Evolutionary conservation across 2,888 invertebrate species (phyloP).

Genomic region (Melieria picta): DNA sequence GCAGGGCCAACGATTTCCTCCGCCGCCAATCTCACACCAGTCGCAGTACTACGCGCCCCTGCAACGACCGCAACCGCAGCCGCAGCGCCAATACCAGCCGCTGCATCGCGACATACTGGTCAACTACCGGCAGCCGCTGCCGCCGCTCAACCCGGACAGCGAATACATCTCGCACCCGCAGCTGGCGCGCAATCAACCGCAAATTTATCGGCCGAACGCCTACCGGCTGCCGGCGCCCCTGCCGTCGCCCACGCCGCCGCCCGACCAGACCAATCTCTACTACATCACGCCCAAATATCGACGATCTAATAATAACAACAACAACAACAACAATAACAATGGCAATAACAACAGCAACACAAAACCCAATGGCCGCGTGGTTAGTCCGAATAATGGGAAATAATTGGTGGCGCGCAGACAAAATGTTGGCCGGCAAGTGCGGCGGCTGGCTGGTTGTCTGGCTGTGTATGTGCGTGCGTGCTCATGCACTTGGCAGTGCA

Average conservation of each 20-base stretch:
- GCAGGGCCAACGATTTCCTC: conserved; percentile 48
- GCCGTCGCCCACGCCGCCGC: conserved; percentile 16
- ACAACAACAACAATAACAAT: conserved; percentile 32
- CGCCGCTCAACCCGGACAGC: conserved; percentile 75
- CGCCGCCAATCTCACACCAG: conserved; percentile 48
- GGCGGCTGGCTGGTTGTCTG: no score
- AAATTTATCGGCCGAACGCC: conserved; percentile 57
- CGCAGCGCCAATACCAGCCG: conserved; percentile 68
- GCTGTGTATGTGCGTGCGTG: no score
- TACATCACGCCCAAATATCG: conserved; percentile 52
- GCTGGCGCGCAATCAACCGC: conserved; percentile 49
- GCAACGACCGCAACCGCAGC: conserved; percentile 53
- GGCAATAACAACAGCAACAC: conserved; percentile 22
- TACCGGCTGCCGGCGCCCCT: conserved; percentile 40
- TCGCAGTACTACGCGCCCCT: conserved; percentile 48
- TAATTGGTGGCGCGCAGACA: conserved; percentile 1
- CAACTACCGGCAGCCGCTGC: conserved; percentile 70
- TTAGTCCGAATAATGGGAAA: conserved; percentile 13
- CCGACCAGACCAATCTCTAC: conserved; percentile 46
- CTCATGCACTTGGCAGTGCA: no score
- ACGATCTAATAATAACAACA: conserved; percentile 44
- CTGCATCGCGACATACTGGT: conserved; percentile 74
- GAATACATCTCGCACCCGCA: conserved; percentile 67
- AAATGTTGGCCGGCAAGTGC: no score
- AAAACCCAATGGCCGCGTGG: conserved; percentile 12